Percentiles rank a stretch among this genome's conserved stretches.
phyloP scores from a whole-genome alignment of 2,888 invertebrate species.

The Salticus scenicus region DNA sequence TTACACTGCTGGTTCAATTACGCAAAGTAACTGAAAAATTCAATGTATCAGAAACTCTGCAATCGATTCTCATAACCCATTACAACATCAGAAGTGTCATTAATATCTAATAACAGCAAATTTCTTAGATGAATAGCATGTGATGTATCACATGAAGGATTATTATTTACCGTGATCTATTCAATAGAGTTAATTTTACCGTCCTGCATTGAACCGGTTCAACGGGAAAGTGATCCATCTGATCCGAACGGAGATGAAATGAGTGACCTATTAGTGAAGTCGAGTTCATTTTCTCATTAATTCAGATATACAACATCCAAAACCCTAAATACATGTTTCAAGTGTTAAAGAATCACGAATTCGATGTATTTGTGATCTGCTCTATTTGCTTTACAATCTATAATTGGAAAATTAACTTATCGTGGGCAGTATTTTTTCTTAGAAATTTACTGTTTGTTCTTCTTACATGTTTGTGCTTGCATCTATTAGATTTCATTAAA shows the following conservation, averaged over 20 bases:
- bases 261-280: constrained; percentile 63
- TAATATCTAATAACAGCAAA: no score
- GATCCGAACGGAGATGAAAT: constrained; percentile 41
- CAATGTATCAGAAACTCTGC: no score
- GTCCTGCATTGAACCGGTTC: constrained; percentile 48
- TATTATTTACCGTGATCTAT: not conserved
- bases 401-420: not conserved
- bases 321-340: not conserved
- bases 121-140: no score
- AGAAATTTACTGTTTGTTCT: not conserved
- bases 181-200: not conserved
- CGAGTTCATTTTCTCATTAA: not conserved
- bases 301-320: not conserved
- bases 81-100: no score
- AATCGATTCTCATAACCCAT: no score
- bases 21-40: no score
- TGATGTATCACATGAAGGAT: no score
- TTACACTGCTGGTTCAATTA: no score
- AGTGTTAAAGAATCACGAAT: constrained; percentile 2
- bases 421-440: not conserved
- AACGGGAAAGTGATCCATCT: constrained; percentile 62
- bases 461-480: no score
- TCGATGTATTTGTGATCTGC: not conserved
- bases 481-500: no score
- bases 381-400: constrained; percentile 8